These are phyloP conservation scores for Rhingia rostrata DNA, from an alignment of 2,888 invertebrate species.

Conservation along the genomic window DNA sequence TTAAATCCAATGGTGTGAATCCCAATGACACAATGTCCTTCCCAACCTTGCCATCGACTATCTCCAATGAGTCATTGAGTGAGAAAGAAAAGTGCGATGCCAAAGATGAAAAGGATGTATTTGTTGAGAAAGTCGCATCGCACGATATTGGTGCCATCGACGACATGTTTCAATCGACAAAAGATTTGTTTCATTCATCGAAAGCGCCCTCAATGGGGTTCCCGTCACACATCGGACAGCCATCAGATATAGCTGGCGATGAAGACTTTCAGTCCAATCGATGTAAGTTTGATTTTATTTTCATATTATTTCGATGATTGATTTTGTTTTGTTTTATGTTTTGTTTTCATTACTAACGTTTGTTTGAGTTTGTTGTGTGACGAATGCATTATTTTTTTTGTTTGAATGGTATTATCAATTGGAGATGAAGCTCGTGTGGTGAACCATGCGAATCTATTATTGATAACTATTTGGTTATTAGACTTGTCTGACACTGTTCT, in stretches of 20 bases:
- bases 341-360: conserved; percentile 4
- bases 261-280: conserved; percentile 75
- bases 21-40: conserved; percentile 72
- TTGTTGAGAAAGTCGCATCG: conserved; percentile 78
- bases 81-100: conserved; percentile 78
- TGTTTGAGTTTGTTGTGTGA: background rate
- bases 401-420: too few relatives aligned
- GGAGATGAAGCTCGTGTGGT: too few relatives aligned
- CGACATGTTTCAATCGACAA: conserved; percentile 78
- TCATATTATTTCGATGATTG: conserved; percentile 20
- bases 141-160: conserved; percentile 76
- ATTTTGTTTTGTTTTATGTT: conserved; percentile 18
- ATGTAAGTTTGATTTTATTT: conserved; percentile 73
- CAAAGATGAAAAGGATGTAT: conserved; percentile 80
- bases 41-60: conserved; percentile 69
- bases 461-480: too few relatives aligned
- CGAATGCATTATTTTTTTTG: background rate
- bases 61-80: conserved; percentile 73
- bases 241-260: conserved; percentile 56
- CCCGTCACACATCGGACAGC: conserved; percentile 36
- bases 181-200: conserved; percentile 76
- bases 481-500: too few relatives aligned
- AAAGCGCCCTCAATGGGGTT: conserved; percentile 4
- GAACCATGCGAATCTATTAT: too few relatives aligned
- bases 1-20: conserved; percentile 75